Percentiles rank a stretch among this genome's conserved stretches.
These are phyloP conservation scores for Hippocampus abdominalis DNA, from an alignment of 2,113 vertebrate species.

Conservation along the genomic window DNA sequence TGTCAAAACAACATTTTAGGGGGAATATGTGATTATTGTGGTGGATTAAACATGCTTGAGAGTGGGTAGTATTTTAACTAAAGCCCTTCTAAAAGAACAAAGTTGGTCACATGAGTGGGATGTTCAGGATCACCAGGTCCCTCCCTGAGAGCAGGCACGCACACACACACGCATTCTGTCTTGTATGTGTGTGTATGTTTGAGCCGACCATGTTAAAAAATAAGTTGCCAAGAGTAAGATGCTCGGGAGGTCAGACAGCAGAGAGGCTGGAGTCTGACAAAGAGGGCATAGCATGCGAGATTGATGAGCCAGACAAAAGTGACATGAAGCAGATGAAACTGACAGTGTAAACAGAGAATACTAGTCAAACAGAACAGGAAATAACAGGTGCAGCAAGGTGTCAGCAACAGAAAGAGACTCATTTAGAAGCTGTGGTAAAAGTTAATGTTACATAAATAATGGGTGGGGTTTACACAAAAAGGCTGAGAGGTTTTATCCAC, in stretches of 20 bases:
- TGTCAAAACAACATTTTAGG: neutral
- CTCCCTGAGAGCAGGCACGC: neutral
- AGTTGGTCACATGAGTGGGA: conserved; percentile 18
- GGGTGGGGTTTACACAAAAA: no score
- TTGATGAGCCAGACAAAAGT: conserved; percentile 11
- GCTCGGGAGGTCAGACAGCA: neutral
- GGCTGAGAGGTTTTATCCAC: neutral
- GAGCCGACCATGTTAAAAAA: neutral
- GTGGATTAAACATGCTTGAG: neutral
- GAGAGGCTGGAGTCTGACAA: neutral
- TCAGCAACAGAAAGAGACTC: neutral
- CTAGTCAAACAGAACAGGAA: neutral
- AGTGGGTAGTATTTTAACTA: neutral
- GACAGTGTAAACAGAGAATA: conserved; percentile 1
- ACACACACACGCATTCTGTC: conserved; percentile 5
- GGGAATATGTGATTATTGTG: neutral
- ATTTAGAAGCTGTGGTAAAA: neutral
- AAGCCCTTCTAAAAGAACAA: conserved; percentile 4
- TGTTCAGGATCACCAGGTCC: conserved; percentile 34
- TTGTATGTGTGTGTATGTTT: neutral
- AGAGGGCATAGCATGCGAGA: neutral
- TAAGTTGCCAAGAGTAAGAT: neutral
- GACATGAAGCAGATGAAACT: neutral
- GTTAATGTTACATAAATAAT: neutral
- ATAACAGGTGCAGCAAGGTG: neutral